Evolutionary conservation across 2,888 invertebrate genomes (phyloP).

Genomic region (Pollenia griseotomentosa): DNA sequence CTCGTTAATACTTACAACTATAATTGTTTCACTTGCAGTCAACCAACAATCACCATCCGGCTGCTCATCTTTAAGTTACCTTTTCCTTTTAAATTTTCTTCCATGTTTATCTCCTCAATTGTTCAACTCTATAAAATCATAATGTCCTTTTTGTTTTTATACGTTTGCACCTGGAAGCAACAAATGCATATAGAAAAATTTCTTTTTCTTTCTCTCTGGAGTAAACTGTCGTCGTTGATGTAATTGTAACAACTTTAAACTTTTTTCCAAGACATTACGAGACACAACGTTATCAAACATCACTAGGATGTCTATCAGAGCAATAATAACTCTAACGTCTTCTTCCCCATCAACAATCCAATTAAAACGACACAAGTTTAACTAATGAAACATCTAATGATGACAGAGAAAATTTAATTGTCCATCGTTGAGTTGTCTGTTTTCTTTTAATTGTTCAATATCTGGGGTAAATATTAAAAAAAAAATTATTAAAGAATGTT

Average conservation of each 20-base stretch:
- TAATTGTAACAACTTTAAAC: conserved; percentile 19
- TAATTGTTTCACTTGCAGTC: conserved; percentile 17
- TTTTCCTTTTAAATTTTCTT: conserved; percentile 22
- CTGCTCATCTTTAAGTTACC: conserved; percentile 3
- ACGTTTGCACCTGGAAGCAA: conserved; percentile 64
- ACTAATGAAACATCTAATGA: conserved; percentile 66
- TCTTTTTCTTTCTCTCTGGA: not conserved
- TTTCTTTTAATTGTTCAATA: conserved; percentile 32
- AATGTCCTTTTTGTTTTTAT: conserved; percentile 49
- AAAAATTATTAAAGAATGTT: conserved; percentile 16
- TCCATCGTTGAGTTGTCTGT: conserved; percentile 39
- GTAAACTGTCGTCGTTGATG: not conserved
- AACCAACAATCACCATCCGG: not conserved
- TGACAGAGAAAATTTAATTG: conserved; percentile 71
- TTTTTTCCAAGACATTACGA: conserved; percentile 7
- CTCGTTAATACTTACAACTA: not conserved
- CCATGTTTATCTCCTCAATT: not conserved
- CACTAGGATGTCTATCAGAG: not conserved
- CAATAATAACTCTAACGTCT: not conserved
- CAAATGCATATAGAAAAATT: conserved; percentile 58
- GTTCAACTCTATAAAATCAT: conserved; percentile 39
- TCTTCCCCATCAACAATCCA: conserved; percentile 69
- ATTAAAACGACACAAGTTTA: conserved; percentile 71
- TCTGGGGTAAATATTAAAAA: conserved; percentile 13
- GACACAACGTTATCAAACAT: conserved; percentile 15